phyloP scores from a whole-genome alignment of 2,888 invertebrate species.

The Andrena bucephala region DNA sequence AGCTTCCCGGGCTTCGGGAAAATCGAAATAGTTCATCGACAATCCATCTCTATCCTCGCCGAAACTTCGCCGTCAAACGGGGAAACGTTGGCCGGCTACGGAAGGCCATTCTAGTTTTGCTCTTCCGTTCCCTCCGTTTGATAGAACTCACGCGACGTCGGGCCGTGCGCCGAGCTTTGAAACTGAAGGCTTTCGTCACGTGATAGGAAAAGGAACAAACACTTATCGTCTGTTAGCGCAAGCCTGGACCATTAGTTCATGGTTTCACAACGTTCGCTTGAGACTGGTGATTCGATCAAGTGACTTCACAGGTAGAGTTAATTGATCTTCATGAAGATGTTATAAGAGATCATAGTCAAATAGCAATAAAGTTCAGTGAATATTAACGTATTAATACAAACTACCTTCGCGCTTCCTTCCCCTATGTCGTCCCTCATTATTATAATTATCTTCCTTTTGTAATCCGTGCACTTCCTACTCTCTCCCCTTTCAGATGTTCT shows the following conservation, averaged over 20 bases:
- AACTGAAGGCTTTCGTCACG: slow-evolving; percentile 13
- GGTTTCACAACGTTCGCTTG: background rate
- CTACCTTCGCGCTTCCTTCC: no score
- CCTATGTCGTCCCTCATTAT: no score
- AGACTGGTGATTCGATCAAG: background rate
- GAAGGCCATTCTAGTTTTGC: slow-evolving; percentile 1
- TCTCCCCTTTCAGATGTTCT: no score
- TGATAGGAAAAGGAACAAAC: slow-evolving; percentile 1
- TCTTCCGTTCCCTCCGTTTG: background rate
- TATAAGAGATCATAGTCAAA: background rate
- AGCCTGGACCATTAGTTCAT: slow-evolving; percentile 6
- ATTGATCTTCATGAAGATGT: background rate
- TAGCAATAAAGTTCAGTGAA: no score
- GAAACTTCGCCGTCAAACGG: slow-evolving; percentile 23
- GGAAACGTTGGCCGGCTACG: background rate
- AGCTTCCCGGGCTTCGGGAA: slow-evolving; percentile 13
- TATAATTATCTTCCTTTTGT: no score
- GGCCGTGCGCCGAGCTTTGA: background rate
- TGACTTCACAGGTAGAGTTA: background rate
- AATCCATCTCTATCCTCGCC: background rate
- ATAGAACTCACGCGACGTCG: slow-evolving; percentile 16
- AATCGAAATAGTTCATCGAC: slow-evolving; percentile 52
- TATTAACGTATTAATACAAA: no score
- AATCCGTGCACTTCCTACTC: no score
- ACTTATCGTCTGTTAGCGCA: background rate